These are phyloP conservation scores for Australoheros facetus DNA, from an alignment of 2,797 vertebrate genomes.

Conservation along the genomic window DNA sequence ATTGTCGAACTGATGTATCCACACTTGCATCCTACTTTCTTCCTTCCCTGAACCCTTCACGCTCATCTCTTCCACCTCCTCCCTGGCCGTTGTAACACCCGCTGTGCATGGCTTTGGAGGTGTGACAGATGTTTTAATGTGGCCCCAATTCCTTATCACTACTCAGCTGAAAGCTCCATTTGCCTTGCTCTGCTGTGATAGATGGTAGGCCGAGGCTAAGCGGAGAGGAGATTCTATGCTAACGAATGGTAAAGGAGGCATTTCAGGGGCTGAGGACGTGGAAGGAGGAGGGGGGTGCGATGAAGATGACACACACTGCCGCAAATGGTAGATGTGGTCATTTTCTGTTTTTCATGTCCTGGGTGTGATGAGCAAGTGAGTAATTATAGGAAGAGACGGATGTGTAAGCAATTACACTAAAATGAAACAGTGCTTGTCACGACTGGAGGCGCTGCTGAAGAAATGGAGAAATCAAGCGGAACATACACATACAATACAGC, in stretches of 20 bases:
- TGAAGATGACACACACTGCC: conserved; percentile 52
- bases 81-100: background rate
- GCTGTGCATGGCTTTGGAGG: conserved; percentile 34
- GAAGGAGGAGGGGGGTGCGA: background rate
- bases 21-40: background rate
- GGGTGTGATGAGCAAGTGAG: conserved; percentile 66
- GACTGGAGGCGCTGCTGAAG: conserved; percentile 17
- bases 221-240: conserved; percentile 42
- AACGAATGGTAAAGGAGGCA: conserved; percentile 50
- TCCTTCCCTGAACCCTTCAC: background rate
- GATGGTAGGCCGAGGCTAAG: conserved; percentile 53
- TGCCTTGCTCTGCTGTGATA: conserved; percentile 60
- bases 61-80: background rate
- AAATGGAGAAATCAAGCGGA: conserved; percentile 64
- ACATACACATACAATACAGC: conserved; percentile 28
- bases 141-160: conserved; percentile 72
- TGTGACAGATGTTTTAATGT: conserved; percentile 77
- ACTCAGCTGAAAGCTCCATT: conserved; percentile 72
- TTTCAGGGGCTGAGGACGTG: conserved; percentile 14
- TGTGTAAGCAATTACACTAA: conserved; percentile 53
- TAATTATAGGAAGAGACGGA: conserved; percentile 53
- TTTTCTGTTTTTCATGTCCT: conserved; percentile 64
- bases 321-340: conserved; percentile 63
- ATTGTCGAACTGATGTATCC: background rate
- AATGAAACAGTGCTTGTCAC: conserved; percentile 63